Base-by-base conservation (phyloP, 2,797 vertebrate species). In the Acanthornis magna region DNA sequence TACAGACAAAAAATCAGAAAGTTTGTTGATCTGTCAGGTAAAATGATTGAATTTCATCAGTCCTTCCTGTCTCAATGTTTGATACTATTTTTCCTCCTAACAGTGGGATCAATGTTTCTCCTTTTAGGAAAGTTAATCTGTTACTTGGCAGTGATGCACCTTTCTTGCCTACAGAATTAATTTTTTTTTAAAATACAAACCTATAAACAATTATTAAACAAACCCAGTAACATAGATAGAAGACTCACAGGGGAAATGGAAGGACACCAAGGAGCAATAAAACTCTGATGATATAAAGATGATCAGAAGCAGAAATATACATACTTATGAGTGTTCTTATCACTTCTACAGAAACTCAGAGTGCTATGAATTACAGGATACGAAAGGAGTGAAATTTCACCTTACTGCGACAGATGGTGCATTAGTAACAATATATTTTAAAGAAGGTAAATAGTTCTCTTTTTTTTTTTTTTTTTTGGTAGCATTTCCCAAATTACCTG, bases 221-320 rank as follows among this genome's bases (percentile, higher is more conserved):
- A 38, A 55, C 34, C 22, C 32, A 68, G 38, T 18, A 20, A 40
- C 17, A 67, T 10, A 55, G 42, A 65, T 10, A 76, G 18, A 71
- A 5, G 13, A 74, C 4, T 34, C 5, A 25, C 1, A 13, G 8
- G 5, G 3, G 2, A 25, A 75, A 30, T 30, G 30, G 26, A 5
- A 19, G 20, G 45, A 14, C 17, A 47, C 2, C 5, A 36, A 32
- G 18, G 17, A 80, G 57, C 2, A 51, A 22, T 27, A 58, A 68
- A 91, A 58, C 26, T 11, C 29, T 18, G 17, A 26, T 83, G 7
- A 63, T 29, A 48, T 16, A 18, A 29, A 34, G 7, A 34, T 42
- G 9, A 45, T 45, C 40, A 76, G 32, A 89, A 84, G 8, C 4
- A 79, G 60, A 89, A 68, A 55, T 9, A 19, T 34, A 36, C 3